phyloP scores from a whole-genome alignment of 2,888 invertebrate genomes.

The Tetragonula carbonaria region DNA sequence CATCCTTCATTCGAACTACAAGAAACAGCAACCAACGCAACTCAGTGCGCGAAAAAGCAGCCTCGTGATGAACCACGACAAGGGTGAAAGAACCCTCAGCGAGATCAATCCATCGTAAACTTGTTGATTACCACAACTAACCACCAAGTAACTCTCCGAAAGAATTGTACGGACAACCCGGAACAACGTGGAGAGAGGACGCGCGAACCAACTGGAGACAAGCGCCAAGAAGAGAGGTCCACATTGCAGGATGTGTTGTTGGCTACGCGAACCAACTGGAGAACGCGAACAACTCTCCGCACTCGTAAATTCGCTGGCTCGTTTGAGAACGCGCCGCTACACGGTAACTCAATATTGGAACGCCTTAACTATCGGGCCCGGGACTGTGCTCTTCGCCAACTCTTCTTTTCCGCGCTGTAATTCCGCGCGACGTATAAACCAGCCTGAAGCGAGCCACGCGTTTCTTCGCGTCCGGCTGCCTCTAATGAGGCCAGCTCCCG shows the following conservation, averaged over 20 bases:
- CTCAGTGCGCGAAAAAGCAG: not conserved
- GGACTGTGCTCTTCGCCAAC: not conserved
- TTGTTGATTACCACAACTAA: not conserved
- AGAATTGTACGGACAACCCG: not conserved
- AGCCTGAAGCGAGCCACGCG: constrained; percentile 58
- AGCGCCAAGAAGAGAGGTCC: not conserved
- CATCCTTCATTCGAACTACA: not conserved
- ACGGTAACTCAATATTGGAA: constrained; percentile 72
- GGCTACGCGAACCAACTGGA: not conserved
- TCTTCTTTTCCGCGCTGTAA: constrained; percentile 54
- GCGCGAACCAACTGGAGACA: not conserved
- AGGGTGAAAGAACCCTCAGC: not conserved
- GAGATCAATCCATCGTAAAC: not conserved
- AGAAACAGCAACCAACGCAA: not conserved
- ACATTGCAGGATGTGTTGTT: constrained; percentile 10
- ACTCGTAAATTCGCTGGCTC: constrained; percentile 70
- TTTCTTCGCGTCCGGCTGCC: constrained; percentile 59
- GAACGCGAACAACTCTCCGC: not conserved
- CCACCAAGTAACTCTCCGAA: not conserved
- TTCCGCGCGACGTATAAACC: constrained; percentile 52
- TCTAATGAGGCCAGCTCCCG: constrained; percentile 74
- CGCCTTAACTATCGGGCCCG: constrained; percentile 66
- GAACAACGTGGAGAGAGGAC: not conserved
- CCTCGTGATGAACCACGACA: not conserved
- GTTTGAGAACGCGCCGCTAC: constrained; percentile 68